Evolutionary conservation across 2,888 invertebrate genomes (phyloP).

Genomic region (Micoletzkya japonica): DNA sequence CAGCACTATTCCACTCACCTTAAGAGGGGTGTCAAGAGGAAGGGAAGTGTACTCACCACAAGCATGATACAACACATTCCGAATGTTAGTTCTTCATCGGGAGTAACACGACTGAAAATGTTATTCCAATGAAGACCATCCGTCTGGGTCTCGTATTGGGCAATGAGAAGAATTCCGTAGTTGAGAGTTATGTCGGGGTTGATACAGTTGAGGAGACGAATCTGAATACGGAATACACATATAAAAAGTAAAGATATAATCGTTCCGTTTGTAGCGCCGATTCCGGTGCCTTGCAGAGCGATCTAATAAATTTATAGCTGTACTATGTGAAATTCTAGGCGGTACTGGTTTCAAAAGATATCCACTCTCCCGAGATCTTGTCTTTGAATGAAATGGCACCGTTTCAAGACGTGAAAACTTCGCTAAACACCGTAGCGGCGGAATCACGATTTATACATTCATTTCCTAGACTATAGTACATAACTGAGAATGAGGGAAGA

Average conservation of each 20-base stretch:
- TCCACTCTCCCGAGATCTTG: no score
- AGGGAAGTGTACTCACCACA: conserved; percentile 25
- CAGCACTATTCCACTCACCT: conserved; percentile 69
- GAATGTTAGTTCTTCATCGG: conserved; percentile 51
- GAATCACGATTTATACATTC: no score
- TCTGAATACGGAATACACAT: background rate
- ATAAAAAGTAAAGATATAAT: no score
- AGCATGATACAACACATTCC: conserved; percentile 47
- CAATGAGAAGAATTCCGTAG: conserved; percentile 47
- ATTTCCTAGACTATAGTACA: no score
- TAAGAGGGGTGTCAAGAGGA: background rate
- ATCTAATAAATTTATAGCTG: no score
- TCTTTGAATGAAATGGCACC: no score
- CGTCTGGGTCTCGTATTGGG: conserved; percentile 54
- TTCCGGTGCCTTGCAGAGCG: no score
- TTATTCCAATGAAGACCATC: conserved; percentile 49
- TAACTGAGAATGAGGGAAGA: background rate
- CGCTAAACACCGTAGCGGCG: no score
- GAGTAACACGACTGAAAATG: conserved; percentile 39
- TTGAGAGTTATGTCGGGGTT: conserved; percentile 54
- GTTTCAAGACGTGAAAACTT: no score
- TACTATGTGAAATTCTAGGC: no score
- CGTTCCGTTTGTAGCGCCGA: no score
- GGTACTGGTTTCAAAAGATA: no score
- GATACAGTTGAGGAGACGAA: conserved; percentile 48